Evolutionary conservation across 2,113 vertebrate genomes (phyloP), one percentile per base, ranked within the genome.

Genomic region (Hassar affinis): DNA sequence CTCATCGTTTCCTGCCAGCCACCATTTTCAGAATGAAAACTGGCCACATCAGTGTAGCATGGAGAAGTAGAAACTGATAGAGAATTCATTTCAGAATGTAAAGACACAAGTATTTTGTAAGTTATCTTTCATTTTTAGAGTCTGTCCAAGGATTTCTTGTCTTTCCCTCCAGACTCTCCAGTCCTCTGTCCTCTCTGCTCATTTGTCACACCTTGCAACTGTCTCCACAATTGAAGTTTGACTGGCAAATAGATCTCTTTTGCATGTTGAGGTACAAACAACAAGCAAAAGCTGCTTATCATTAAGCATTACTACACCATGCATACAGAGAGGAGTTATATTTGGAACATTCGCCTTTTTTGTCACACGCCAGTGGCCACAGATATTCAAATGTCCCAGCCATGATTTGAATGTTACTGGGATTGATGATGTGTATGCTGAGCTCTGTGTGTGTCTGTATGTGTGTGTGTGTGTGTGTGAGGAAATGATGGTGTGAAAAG

Each of bases 201-300:
- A 75, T 52, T 54, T 11, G 38, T 69, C 51, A 72, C 47, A 22
- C 11, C n/a, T 33, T 45, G 72, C 33, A 27, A 47, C 4, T 74
- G n/a, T 57, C 57, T n/a, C 59, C 18, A 6, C 25, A 57, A 78
- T 64, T 61, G 47, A 33, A 38, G 71, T 87, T 83, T 87, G 80
- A 71, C 69, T 87, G 74, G 86, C 80, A 85, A 80, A 85, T 77
- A 7, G 54, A 45, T 25, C 47, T 45, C 1, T 3, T 84, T 87
- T 87, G 61, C 76, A 52, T 85, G 68, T 61, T 35, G 38, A 33
- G 57, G 33, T 81, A 61, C 52, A 77, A 51, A 47, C 59, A 64
- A 42, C 77, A 56, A 84, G 42, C 59, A 27, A n/a, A 80, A 78
- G 79, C 49, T 25, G 9, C 81, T 68, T 56, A 22, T 11, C 42